Conservation (phyloP, 1,140 invertebrate genomes). For the Bombyx mandarina region DNA sequence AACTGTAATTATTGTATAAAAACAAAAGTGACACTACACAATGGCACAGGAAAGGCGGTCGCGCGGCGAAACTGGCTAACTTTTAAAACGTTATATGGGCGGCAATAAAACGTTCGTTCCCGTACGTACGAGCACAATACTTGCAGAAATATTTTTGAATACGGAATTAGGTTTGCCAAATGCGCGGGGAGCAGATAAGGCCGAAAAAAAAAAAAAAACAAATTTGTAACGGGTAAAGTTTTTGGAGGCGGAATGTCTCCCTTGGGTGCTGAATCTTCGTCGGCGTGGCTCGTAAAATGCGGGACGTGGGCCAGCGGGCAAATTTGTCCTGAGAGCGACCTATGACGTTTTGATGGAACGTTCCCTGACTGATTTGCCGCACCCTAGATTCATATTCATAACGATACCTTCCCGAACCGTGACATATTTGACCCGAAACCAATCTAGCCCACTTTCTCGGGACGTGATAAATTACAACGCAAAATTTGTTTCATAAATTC, state of each 20-base stretch:
- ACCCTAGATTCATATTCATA: constrained; percentile 68
- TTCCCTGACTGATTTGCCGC: constrained; percentile 52
- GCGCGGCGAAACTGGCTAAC: constrained; percentile 55
- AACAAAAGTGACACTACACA: constrained; percentile 33
- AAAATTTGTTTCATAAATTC: constrained; percentile 14
- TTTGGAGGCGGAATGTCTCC: constrained; percentile 68
- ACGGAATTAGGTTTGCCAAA: constrained; percentile 70
- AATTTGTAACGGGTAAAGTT: constrained; percentile 71
- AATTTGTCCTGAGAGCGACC: constrained; percentile 68
- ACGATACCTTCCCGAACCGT: constrained; percentile 34
- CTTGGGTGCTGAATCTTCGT: constrained; percentile 68
- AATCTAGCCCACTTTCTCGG: constrained; percentile 22
- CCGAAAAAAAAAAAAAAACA: constrained; percentile 68
- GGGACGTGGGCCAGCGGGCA: constrained; percentile 64
- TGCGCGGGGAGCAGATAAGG: constrained; percentile 67
- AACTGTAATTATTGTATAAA: constrained; percentile 55
- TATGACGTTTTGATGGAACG: constrained; percentile 69
- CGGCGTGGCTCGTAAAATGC: constrained; percentile 63
- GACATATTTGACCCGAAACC: constrained; percentile 30
- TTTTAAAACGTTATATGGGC: constrained; percentile 70
- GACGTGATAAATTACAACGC: constrained; percentile 15
- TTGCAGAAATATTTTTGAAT: constrained; percentile 71
- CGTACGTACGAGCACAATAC: constrained; percentile 61
- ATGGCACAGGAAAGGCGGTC: constrained; percentile 34
- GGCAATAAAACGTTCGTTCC: constrained; percentile 66